These are phyloP conservation scores for Synergus laeviventris DNA, from an alignment of 2,888 invertebrate species.

Conservation along the genomic window DNA sequence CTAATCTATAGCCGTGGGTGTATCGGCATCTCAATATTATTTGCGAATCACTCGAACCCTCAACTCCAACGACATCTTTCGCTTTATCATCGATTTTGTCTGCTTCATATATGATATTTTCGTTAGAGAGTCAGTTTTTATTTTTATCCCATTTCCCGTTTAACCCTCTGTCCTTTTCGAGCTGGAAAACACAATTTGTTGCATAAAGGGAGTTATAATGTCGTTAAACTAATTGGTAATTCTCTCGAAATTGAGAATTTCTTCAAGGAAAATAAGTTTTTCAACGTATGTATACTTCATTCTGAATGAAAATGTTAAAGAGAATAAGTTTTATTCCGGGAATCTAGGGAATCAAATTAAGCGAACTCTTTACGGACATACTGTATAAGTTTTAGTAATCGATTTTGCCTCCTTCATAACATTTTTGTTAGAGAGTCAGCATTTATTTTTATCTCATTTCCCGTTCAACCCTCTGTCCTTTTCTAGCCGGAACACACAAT, in stretches of 20 bases:
- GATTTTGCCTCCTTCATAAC: not conserved
- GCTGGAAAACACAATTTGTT: not conserved
- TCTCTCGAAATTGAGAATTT: too few relatives aligned
- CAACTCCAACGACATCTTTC: not conserved
- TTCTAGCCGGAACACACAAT: not conserved
- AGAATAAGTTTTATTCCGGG: too few relatives aligned
- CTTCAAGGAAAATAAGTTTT: too few relatives aligned
- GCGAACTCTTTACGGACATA: too few relatives aligned
- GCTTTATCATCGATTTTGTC: constrained; percentile 17
- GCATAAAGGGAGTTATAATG: not conserved
- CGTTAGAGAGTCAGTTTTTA: not conserved
- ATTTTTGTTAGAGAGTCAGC: not conserved
- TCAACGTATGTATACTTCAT: too few relatives aligned
- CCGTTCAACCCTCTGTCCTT: not conserved
- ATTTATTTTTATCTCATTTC: not conserved
- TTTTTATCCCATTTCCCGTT: not conserved
- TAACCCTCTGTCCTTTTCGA: not conserved
- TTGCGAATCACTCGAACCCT: not conserved
- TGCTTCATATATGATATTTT: not conserved
- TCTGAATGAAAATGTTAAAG: not conserved
- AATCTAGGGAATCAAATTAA: too few relatives aligned
- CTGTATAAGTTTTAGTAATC: too few relatives aligned
- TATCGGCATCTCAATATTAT: not conserved
- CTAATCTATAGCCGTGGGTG: constrained; percentile 2
- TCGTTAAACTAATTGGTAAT: not conserved